Base-by-base conservation (phyloP, 2,113 vertebrate genomes). In the Sceloporus undulatus region DNA sequence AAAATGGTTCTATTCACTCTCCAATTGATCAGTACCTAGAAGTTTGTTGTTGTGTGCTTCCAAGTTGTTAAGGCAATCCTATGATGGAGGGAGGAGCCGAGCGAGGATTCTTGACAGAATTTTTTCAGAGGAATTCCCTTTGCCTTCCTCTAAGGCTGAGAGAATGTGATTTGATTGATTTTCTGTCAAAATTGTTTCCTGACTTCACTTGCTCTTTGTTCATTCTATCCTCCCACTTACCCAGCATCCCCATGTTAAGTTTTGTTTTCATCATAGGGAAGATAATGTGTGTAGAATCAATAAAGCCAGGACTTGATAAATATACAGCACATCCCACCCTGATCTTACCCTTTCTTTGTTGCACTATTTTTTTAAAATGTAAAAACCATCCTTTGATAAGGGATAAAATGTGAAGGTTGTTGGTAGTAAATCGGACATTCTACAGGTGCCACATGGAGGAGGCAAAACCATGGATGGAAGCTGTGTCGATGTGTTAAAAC, bases 401-500 rank as follows among this genome's bases (percentile, higher is more conserved):
- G 75, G 34, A 75, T 48, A 56, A 83, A 68, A 68, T 38, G 18
- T 59, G 42, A 11, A 85, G 29, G 29, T 2, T 5, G 18, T 52
- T 6, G 13, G 75, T 52, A 75, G n/a, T 83, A 27, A 82, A 82
- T 66, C 27, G 34, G 34, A 87, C 66, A 52, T 77, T 40, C 21
- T 54, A 54, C 34, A 38, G 34, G 23, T 76, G 25, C 16, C 65
- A 27, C 65, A 27, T 68, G n/a, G 10, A 54, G 34, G 59, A 82
- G 40, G 19, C 70, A 29, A 82, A n/a, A 3, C 70, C 40, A n/a
- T 77, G 73, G 59, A 54, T 74, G 62, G 73, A 68, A 77, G n/a
- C 40, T 74, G 59, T 73, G 56, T 77, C 68, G n/a, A 56, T 52
- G 42, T 83, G 73, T 68, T 87, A 40, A 34, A 82, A 54, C 59